Conservation (phyloP, 2,888 invertebrate genomes). For the Drosophila atripex region DNA sequence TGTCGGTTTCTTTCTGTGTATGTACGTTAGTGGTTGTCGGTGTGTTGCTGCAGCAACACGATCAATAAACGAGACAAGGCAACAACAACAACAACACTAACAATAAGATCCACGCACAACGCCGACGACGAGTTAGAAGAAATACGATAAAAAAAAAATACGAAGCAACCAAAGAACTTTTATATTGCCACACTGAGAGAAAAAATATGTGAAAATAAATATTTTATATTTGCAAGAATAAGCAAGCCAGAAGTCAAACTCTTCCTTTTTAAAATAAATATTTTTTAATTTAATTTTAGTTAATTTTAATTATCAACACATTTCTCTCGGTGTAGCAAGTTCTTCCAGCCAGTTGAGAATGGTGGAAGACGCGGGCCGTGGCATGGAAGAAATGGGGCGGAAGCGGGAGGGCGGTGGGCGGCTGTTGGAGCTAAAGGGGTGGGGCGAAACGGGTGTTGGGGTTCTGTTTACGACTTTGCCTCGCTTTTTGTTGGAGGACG, state of each 20-base stretch:
- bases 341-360: constrained; percentile 37
- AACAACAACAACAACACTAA: constrained; percentile 46
- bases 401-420: constrained; percentile 50
- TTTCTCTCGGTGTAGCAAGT: constrained; percentile 12
- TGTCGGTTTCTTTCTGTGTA: constrained; percentile 26
- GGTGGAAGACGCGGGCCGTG: constrained; percentile 2
- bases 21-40: constrained; percentile 29
- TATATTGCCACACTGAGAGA: constrained; percentile 35
- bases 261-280: too few species aligned
- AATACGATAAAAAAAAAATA: constrained; percentile 70
- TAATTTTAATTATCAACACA: too few species aligned
- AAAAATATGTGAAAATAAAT: neutral
- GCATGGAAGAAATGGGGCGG: constrained; percentile 1
- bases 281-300: too few species aligned
- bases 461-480: constrained; percentile 54
- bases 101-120: constrained; percentile 69
- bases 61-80: constrained; percentile 80
- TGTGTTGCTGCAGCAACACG: constrained; percentile 76
- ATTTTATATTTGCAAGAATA: neutral
- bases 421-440: constrained; percentile 43
- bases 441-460: constrained; percentile 28
- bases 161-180: constrained; percentile 62
- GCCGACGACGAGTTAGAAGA: constrained; percentile 72
- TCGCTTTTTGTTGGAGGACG: constrained; percentile 70
- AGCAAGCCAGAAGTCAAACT: too few species aligned